Percentiles rank a stretch among this genome's conserved stretches.
These are phyloP conservation scores for Catharus bicknelli DNA, from an alignment of 2,113 vertebrate genomes.

Conservation along the genomic window DNA sequence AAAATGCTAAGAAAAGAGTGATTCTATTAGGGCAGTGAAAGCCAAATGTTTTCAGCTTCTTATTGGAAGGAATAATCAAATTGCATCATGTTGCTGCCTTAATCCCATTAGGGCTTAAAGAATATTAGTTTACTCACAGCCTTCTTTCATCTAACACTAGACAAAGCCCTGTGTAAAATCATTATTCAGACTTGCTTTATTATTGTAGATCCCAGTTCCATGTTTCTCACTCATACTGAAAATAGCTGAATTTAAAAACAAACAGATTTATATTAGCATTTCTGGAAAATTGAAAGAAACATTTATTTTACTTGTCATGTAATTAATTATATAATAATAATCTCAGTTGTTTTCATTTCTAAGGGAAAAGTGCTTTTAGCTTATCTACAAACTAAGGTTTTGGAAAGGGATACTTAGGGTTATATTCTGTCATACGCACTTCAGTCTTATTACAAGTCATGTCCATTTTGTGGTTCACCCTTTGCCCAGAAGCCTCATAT, in stretches of 20 bases:
- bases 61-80: slow-evolving; percentile 24
- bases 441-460: background rate
- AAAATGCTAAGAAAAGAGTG: background rate
- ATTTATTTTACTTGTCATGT: background rate
- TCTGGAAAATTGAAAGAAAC: background rate
- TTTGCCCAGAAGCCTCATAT: background rate
- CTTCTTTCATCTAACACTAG: background rate
- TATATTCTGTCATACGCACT: background rate
- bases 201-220: background rate
- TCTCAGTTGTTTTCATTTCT: background rate
- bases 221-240: background rate
- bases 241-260: background rate
- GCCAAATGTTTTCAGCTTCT: background rate
- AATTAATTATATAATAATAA: background rate
- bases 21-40: background rate
- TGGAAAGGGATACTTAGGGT: background rate
- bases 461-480: background rate
- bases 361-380: background rate
- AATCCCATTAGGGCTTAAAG: background rate
- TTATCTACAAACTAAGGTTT: background rate
- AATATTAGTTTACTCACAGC: slow-evolving; percentile 2
- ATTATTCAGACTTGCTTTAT: background rate
- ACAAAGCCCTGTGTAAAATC: background rate
- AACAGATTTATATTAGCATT: background rate
- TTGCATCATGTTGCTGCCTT: background rate